Evolutionary conservation across 2,113 vertebrate species (phyloP).

Genomic region (Hydrochoerus hydrochaeris): DNA sequence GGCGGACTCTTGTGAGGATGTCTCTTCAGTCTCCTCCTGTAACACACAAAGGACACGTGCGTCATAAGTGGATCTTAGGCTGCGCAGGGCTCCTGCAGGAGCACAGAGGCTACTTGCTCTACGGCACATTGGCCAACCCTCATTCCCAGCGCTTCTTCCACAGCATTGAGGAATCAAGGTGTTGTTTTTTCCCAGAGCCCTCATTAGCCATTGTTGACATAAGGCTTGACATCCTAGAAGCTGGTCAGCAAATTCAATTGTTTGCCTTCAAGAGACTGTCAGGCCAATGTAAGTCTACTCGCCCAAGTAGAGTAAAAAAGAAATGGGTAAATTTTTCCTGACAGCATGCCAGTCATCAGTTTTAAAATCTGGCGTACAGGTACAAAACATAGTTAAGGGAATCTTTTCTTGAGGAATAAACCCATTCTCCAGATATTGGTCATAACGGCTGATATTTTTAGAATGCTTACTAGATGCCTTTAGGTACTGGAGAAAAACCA

Average conservation of each 20-base stretch:
- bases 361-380: background rate
- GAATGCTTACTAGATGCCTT: background rate
- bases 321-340: background rate
- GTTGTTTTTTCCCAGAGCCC: slow-evolving; percentile 55
- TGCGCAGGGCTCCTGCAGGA: rapidly evolving
- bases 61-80: background rate
- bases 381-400: background rate
- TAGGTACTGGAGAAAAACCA: background rate
- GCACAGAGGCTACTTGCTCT: background rate
- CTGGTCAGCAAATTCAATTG: slow-evolving; percentile 75
- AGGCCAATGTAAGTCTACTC: background rate
- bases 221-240: slow-evolving; percentile 21
- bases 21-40: slow-evolving; percentile 93
- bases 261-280: slow-evolving; percentile 44
- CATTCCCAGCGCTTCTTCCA: slow-evolving; percentile 28
- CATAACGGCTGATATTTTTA: background rate
- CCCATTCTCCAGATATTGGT: background rate
- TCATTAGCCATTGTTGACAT: slow-evolving; percentile 60
- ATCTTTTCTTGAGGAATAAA: background rate
- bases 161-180: slow-evolving; percentile 59
- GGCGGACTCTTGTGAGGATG: slow-evolving; percentile 92
- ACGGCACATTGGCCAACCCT: background rate
- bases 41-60: slow-evolving; percentile 78
- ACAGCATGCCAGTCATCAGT: background rate
- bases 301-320: background rate